Base-by-base conservation (phyloP, 2,888 invertebrate species). In the Leptopilina drosophilae region DNA sequence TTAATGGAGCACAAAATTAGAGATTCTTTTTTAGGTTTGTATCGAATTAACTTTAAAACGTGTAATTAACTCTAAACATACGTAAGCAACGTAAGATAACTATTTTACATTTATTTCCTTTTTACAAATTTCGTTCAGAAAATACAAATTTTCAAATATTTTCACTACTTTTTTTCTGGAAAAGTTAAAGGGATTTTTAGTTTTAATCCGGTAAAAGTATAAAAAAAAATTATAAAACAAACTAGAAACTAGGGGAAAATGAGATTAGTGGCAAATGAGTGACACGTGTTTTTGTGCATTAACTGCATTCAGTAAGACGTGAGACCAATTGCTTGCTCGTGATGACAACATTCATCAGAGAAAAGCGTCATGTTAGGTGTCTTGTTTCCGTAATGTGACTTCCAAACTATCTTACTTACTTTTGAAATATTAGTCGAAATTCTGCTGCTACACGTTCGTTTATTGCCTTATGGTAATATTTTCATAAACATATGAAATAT, bases 271-370 rank as follows among this genome's bases (percentile, higher is more conserved):
- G 46, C 33, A 77, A 66, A 80, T 78, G 79, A 82, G 64, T 81
- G 79, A 82, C 83, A 83, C 76, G 79, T 80, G 82, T 73, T 78
- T 33, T 62, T 62, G 59, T 59, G 66, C 67, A 81, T 81, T 81
- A 81, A 80, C 77, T 78, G 59, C 76, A 79, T 79, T 79, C 49
- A 65, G 40, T 62, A 33, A 49, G 9, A 49, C 46, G 26, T 5
- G 56, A 67, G 66, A 86, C 88, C 88, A 88, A 88, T 88, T 88
- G 86, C 83, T 78, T 79, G 85, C 85, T 81, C 80, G 82, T 82
- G 86, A 86, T 86, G 88, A 88, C 88, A 87, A 84, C 83, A 77
- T 85, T 84, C 82, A 80, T 80, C 85, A 77, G 66, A 42, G 66
- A 66, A 77, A 77, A 77, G 66, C 66, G 65, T 77, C 77, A 73